These are phyloP conservation scores for Opisthograptis luteolata DNA, from an alignment of 2,888 invertebrate species.

Conservation along the genomic window DNA sequence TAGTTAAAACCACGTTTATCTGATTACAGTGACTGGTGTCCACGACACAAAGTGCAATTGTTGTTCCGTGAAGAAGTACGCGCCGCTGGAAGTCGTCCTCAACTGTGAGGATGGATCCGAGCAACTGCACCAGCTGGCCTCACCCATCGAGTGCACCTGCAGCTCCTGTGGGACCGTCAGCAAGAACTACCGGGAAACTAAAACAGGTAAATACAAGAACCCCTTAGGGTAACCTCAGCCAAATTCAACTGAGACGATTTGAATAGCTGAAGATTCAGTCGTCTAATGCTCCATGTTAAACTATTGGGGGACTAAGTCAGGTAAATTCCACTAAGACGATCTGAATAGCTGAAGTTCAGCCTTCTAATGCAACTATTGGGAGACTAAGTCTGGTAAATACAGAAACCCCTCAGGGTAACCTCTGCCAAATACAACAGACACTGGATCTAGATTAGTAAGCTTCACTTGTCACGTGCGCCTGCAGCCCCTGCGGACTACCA, in stretches of 20 bases:
- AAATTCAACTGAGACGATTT: no score
- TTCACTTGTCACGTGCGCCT: conserved; percentile 53
- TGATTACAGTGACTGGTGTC: conserved; percentile 70
- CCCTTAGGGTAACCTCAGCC: no score
- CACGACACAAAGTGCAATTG: conserved; percentile 86
- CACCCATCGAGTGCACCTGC: conserved; percentile 59
- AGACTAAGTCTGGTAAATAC: conserved; percentile 29
- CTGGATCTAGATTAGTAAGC: no score
- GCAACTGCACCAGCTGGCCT: conserved; percentile 58
- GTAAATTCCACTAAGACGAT: no score
- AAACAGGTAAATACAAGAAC: conserved; percentile 26
- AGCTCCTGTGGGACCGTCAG: conserved; percentile 41
- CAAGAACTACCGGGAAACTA: conserved; percentile 24
- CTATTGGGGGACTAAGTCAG: conserved; percentile 26
- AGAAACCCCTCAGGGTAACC: no score
- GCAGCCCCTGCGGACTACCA: conserved; percentile 49
- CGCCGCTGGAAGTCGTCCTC: conserved; percentile 58
- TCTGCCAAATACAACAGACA: no score
- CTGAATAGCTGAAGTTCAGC: no score
- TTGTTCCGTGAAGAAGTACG: conserved; percentile 73
- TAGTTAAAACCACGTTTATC: neutral
- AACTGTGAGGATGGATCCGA: conserved; percentile 57
- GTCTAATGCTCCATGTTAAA: no score
- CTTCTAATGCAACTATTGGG: no score
- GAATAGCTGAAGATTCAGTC: no score